Evolutionary conservation across 1,140 invertebrate genomes (phyloP).

Genomic region (Drosophila lacertosa): DNA sequence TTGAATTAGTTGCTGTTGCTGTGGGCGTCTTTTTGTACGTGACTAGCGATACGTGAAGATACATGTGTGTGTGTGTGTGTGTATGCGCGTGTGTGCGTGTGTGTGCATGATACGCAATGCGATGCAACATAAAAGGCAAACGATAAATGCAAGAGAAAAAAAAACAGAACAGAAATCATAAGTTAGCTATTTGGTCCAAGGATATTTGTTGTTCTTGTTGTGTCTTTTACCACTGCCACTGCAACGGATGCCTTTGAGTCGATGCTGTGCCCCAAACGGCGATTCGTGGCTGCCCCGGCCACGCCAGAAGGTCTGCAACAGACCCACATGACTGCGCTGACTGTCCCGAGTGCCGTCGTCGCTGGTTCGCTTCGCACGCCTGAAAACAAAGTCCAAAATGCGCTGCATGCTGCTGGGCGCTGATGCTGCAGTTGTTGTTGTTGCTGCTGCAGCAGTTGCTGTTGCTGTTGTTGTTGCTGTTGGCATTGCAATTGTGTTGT

Average conservation of each 20-base stretch:
- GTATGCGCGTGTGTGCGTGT: constrained; percentile 37
- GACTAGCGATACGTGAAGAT: constrained; percentile 60
- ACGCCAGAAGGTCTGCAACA: constrained; percentile 65
- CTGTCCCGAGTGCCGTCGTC: constrained; percentile 63
- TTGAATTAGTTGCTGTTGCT: constrained; percentile 39
- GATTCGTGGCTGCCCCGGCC: constrained; percentile 42
- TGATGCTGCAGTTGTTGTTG: neutral
- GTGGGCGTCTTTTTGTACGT: constrained; percentile 76
- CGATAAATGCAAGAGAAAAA: no score
- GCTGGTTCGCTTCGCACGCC: constrained; percentile 35
- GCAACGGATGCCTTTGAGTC: constrained; percentile 79
- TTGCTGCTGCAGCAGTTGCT: neutral
- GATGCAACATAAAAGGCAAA: constrained; percentile 27
- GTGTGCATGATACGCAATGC: constrained; percentile 3
- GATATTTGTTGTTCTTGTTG: constrained; percentile 3
- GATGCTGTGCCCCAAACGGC: constrained; percentile 64
- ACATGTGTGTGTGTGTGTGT: constrained; percentile 15
- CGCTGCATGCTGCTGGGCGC: constrained; percentile 41
- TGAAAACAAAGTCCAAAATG: constrained; percentile 59
- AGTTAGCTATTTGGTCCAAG: constrained; percentile 13
- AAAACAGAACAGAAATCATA: constrained; percentile 38
- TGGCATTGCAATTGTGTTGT: constrained; percentile 7
- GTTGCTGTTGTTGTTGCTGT: neutral
- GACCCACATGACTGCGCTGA: constrained; percentile 74
- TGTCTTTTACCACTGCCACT: constrained; percentile 83